Base-by-base conservation (phyloP, 2,113 vertebrate genomes). In the Psilopogon haemacephalus region DNA sequence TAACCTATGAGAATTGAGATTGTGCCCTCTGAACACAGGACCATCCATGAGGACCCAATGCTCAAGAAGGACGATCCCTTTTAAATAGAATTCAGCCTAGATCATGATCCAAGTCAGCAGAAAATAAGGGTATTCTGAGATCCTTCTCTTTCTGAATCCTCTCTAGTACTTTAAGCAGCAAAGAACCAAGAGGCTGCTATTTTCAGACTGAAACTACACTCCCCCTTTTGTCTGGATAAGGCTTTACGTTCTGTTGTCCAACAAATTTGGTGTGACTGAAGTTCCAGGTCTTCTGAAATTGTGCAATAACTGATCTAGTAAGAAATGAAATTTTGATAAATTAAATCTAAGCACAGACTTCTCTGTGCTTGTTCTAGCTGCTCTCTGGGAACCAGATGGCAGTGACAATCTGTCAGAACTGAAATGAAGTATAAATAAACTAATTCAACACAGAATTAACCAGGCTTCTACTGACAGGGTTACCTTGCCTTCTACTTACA, bases 311-410 rank as follows among this genome's bases (percentile, higher is more conserved):
- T 86, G 21, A 83, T 19, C 72, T 35, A 86, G 67, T 67, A 94
- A 86, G 80, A 65, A 35, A 33, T 26, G 80, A 91, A 81, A 91
- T 69, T 81, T 65, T 81, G 42, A 60, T 68, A 88, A 64, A 95
- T 62, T 77, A 65, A 50, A 81, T 26, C 60, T 50, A 78, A 80
- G 65, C 58, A 86, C 65, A 92, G 63, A 73, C 46, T 95, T 91
- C 35, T 44, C 69, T 44, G 35, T 75, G 77, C 90, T 95, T 93
- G 76, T 86, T 94, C 90, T 95, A 86, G 86, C 84, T 93, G 35
- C 74, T 92, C 84, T 62, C 70, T 40, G 80, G 58, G 70, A 95
- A 77, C 67, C 94, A 94, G 92, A 95, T 93, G 94, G 94, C 84
- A 82, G 40, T 40, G 69, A 82, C 76, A 94, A 95, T 78, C 80